Evolutionary conservation across 2,113 vertebrate genomes (phyloP), one percentile per base, ranked within the genome.

Genomic region (Aegithalos caudatus): DNA sequence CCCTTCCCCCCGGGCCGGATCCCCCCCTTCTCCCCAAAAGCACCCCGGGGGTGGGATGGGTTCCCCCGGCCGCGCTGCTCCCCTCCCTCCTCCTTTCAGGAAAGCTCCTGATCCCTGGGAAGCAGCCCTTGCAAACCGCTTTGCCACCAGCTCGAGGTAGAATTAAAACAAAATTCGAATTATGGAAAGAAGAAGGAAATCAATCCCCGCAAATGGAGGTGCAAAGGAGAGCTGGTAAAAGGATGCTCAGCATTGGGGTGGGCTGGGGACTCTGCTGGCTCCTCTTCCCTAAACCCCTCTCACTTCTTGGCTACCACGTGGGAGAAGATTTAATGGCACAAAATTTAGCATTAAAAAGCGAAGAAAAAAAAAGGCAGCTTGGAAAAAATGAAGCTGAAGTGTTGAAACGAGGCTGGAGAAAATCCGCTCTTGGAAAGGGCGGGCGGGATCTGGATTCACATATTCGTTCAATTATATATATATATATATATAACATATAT

Each of bases 341-440:
- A 87, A 40, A n/a, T 76, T 72, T 79, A 84, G 74, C 57, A 70
- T 61, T 51, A n/a, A 90, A 95, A 76, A 67, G 29, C 1, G 2
- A 81, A 67, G 7, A 1, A 8, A 45, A 29, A 60, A 31, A 29
- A 19, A 14, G 15, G 8, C 4, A 12, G 7, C 31, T 47, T 35
- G 42, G 12, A 10, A 79, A 90, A 93, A 88, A 56, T 5, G 14
- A 56, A 85, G 45, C 48, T 27, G 23, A 92, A 86, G 86, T 71
- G 86, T 74, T 94, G 92, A 95, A 96, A 94, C 9, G 19, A 92
- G 60, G 29, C 72, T 67, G 89, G 76, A 91, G 92, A 48, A 94
- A 95, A 86, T 9, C 44, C 1, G 0, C 54, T 60, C 42, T 91
- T 96, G 95, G 92, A 94, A 92, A 86, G 54, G 33, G 79, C 24